Conservation (phyloP, 2,797 vertebrate genomes). For the Ataeniobius toweri region DNA sequence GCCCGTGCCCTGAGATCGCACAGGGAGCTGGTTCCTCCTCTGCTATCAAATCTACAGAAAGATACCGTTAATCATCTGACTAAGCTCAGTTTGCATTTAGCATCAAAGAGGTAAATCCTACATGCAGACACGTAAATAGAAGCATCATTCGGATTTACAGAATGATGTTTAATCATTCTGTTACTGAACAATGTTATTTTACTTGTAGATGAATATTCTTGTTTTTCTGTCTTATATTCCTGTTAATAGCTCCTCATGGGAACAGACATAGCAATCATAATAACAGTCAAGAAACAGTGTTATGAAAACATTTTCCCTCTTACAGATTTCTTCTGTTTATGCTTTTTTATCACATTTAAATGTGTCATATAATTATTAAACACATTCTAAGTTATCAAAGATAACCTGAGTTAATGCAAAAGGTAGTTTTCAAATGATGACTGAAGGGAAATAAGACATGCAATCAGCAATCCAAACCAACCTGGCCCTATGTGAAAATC, state of each 20-base stretch:
- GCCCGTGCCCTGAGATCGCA: constrained; percentile 96
- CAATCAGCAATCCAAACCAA: neutral
- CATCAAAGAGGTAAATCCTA: neutral
- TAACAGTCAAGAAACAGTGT: neutral
- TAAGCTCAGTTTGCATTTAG: neutral
- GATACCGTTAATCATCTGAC: neutral
- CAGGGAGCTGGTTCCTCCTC: constrained; percentile 97
- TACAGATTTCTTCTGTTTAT: neutral
- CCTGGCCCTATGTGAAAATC: no score
- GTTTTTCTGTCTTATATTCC: neutral
- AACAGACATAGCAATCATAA: neutral
- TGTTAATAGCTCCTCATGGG: neutral
- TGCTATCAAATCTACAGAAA: constrained; percentile 80
- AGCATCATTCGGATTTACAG: neutral
- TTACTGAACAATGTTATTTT: neutral
- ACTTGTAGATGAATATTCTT: neutral
- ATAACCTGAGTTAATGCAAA: neutral
- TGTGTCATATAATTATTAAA: neutral
- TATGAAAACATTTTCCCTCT: neutral
- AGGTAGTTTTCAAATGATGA: neutral
- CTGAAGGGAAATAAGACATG: neutral
- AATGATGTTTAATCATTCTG: neutral
- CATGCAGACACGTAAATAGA: neutral
- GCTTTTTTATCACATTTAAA: neutral
- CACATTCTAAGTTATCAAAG: neutral